Evolutionary conservation across 2,888 invertebrate species (phyloP).

Genomic region (Teleogryllus oceanicus): DNA sequence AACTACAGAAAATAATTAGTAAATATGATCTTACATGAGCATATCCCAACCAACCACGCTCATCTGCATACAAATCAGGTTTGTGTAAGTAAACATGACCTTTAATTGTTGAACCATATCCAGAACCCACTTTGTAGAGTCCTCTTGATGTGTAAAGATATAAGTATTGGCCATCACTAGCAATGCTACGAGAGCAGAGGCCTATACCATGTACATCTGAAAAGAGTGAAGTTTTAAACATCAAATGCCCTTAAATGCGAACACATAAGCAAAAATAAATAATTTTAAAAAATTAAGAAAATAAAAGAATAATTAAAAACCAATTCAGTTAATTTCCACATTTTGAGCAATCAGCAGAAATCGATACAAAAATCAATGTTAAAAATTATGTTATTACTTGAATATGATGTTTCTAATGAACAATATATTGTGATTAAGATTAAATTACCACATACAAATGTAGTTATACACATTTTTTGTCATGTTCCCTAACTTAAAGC

Average conservation of each 20-base stretch:
- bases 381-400: too few relatives aligned
- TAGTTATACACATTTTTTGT: too few relatives aligned
- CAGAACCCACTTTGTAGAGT: conserved; percentile 89
- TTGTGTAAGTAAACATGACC: conserved; percentile 86
- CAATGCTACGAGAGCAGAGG: conserved; percentile 60
- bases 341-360: too few relatives aligned
- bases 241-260: background rate
- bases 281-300: too few relatives aligned
- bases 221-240: conserved; percentile 41
- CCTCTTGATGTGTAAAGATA: conserved; percentile 83
- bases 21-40: conserved; percentile 63
- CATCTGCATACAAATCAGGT: conserved; percentile 75
- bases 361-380: too few relatives aligned
- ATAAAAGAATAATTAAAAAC: too few relatives aligned
- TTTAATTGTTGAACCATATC: conserved; percentile 86
- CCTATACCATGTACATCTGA: conserved; percentile 51
- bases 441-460: too few relatives aligned
- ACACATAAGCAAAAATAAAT: conserved; percentile 19
- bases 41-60: conserved; percentile 81
- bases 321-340: too few relatives aligned
- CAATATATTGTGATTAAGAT: too few relatives aligned
- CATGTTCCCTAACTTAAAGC: too few relatives aligned
- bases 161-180: conserved; percentile 86
- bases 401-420: too few relatives aligned
- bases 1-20: conserved; percentile 21